Evolutionary conservation across 1,140 invertebrate genomes (phyloP).

Genomic region (Muscidifurax raptorellus): DNA sequence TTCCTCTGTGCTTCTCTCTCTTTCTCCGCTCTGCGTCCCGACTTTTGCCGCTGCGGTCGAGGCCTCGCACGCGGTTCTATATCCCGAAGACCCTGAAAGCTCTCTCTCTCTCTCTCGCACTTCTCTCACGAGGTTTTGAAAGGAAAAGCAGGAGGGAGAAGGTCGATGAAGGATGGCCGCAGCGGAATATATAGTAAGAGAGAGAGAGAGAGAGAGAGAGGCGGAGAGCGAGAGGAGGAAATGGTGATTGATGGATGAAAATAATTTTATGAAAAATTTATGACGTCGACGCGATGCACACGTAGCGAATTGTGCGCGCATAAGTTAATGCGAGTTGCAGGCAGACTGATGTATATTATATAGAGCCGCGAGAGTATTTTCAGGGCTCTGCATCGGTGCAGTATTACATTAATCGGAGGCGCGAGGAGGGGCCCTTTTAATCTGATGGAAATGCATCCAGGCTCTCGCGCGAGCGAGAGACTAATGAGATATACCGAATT

Average conservation of each 20-base stretch:
- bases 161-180: conserved; percentile 28
- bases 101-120: neutral
- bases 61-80: neutral
- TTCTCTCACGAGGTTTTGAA: conserved; percentile 6
- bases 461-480: neutral
- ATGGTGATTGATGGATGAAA: conserved; percentile 44
- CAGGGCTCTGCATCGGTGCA: too few species aligned
- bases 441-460: too few species aligned
- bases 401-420: neutral
- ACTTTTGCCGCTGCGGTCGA: neutral
- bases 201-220: neutral
- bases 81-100: neutral
- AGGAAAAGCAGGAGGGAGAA: conserved; percentile 22
- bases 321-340: neutral
- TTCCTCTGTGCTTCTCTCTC: conserved; percentile 15
- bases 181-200: neutral
- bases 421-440: neutral
- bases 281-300: neutral
- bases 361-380: too few species aligned
- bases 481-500: neutral
- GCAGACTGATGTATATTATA: conserved; percentile 1
- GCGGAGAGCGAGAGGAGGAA: neutral
- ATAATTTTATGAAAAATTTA: conserved; percentile 49
- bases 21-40: neutral
- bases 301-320: neutral